Evolutionary conservation across 2,888 invertebrate genomes (phyloP).

Genomic region (Julus scanicus): DNA sequence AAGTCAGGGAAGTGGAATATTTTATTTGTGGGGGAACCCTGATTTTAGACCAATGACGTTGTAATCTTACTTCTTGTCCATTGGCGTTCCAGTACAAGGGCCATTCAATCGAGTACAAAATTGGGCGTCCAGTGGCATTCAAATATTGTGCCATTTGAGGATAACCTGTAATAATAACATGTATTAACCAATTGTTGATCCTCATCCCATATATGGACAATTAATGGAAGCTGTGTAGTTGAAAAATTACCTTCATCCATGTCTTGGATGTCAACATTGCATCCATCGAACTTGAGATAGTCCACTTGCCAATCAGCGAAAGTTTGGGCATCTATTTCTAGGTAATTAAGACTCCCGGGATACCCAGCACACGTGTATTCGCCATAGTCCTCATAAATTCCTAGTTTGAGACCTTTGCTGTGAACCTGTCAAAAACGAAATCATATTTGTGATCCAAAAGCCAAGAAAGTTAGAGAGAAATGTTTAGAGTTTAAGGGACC

Average conservation of each 20-base stretch:
- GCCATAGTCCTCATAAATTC: conserved; percentile 70
- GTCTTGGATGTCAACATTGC: conserved; percentile 65
- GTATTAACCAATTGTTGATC: not conserved
- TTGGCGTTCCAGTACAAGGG: conserved; percentile 66
- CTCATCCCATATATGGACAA: not conserved
- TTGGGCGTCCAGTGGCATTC: conserved; percentile 68
- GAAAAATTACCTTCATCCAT: conserved; percentile 59
- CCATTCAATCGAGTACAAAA: conserved; percentile 71
- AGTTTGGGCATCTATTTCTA: conserved; percentile 67
- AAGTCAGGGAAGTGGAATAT: too few species aligned
- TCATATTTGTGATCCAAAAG: not conserved
- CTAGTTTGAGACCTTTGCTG: conserved; percentile 68
- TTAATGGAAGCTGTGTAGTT: not conserved
- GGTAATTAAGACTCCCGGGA: conserved; percentile 67
- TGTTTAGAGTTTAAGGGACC: too few species aligned
- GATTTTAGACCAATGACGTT: too few species aligned
- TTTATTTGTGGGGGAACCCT: too few species aligned
- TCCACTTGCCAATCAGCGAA: conserved; percentile 70
- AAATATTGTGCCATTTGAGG: conserved; percentile 67
- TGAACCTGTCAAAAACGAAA: conserved; percentile 64
- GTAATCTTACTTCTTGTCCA: conserved; percentile 38
- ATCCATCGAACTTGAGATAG: conserved; percentile 70
- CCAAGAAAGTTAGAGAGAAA: not conserved
- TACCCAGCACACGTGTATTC: conserved; percentile 69
- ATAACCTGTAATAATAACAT: conserved; percentile 65